Conservation (phyloP, 2,113 vertebrate species). For the Oncorhynchus keta region DNA sequence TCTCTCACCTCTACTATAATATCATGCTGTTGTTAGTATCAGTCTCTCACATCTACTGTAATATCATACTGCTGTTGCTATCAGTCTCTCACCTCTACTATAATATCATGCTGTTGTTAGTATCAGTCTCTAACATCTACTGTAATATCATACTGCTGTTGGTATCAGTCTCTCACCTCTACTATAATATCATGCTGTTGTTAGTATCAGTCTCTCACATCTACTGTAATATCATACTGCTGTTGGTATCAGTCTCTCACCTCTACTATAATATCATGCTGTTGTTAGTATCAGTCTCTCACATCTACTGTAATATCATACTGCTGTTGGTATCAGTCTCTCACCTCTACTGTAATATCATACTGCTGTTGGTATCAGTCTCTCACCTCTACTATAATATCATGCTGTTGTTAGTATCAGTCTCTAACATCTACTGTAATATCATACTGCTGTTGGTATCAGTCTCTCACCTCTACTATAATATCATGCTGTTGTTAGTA, state of each 20-base stretch:
- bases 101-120: no score
- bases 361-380: background rate
- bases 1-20: background rate
- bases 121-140: background rate
- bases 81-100: no score
- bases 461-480: no score
- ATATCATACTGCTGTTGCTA: background rate
- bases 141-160: no score
- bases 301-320: background rate
- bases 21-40: background rate
- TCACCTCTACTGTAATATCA: no score
- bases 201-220: background rate
- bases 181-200: background rate
- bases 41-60: constrained; percentile 1
- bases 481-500: no score
- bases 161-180: background rate
- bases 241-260: background rate
- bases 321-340: background rate
- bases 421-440: background rate
- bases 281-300: background rate
- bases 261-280: no score
- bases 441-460: background rate
- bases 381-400: no score
- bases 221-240: no score
- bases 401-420: background rate